Evolutionary conservation across 2,113 vertebrate species (phyloP), one percentile per base, ranked within the genome.

Genomic region (Circaetus gallicus): DNA sequence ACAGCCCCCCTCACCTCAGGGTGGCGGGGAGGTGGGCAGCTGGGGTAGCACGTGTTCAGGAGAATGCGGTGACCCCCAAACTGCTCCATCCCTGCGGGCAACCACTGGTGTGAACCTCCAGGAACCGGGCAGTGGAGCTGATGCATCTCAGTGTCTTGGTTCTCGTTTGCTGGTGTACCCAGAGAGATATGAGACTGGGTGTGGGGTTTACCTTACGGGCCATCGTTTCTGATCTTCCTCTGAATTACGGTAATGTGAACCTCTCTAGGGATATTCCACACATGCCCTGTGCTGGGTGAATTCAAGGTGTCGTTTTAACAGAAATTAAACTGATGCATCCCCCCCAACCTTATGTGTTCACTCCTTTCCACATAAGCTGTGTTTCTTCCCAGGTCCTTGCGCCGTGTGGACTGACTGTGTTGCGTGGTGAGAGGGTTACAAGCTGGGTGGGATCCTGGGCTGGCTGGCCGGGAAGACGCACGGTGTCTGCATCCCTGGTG

Each of bases 81-180:
- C 17, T 34, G 29, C 36, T 61, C n/a, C 42, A 40, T 36, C 20
- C 34, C 50, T 32, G 6, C 0, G 4, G 13, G 22, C 52, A 73
- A 6, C 22, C 28, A 22, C 36, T 63, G 43, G 29, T 29, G 38
- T 58, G 62, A 81, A 58, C 62, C n/a, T 36, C 38, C 36, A 61
- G 59, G 63, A 81, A 9, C 14, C 0, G 2, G 28, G 8, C 31
- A 52, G 36, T 26, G 0, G 0, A 67, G 22, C 36, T 25, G 45
- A 26, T 34, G 20, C 6, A 5, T 29, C 34, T 52, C 16, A 16
- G 21, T 45, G 28, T 21, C 83, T 90, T 69, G 22, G 42, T 62
- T 93, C 62, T 90, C 3, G 1, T 76, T 82, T 86, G 25, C 34
- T 89, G 61, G 18, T 78, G 40, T 29, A 56, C 12, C 25, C 13